These are phyloP conservation scores for Eleutherodactylus coqui DNA, from an alignment of 2,797 vertebrate species.

Conservation along the genomic window DNA sequence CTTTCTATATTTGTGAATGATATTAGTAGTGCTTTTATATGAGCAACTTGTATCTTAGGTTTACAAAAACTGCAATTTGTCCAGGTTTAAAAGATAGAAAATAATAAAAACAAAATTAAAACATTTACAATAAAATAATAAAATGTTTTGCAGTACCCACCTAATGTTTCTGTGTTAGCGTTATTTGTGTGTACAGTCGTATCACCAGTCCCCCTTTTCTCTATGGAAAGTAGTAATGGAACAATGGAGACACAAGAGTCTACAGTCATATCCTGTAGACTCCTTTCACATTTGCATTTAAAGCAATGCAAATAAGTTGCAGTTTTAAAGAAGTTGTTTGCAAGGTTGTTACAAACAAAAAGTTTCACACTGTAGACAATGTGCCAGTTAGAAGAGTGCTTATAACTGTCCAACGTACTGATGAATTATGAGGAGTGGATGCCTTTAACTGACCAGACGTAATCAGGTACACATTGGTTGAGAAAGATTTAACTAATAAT, in stretches of 20 bases:
- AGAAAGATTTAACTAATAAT: background rate
- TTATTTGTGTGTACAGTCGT: conserved; percentile 42
- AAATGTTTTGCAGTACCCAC: conserved; percentile 39
- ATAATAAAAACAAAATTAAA: background rate
- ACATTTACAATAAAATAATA: conserved; percentile 30
- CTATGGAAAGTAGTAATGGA: conserved; percentile 43
- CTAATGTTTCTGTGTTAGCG: conserved; percentile 50
- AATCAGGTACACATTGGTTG: background rate
- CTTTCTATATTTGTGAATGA: conserved; percentile 23
- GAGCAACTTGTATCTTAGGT: conserved; percentile 26
- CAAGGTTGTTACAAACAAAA: background rate
- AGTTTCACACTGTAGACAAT: background rate
- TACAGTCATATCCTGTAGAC: conserved; percentile 30
- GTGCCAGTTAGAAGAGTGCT: background rate
- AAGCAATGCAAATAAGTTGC: background rate
- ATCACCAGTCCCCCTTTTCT: conserved; percentile 38
- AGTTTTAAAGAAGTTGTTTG: background rate
- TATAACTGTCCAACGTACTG: background rate
- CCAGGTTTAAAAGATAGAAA: background rate
- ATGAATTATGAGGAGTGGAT: background rate
- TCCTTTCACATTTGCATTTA: conserved; percentile 1
- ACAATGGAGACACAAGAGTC: conserved; percentile 30
- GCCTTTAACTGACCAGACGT: background rate
- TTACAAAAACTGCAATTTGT: background rate
- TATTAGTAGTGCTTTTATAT: background rate